Conservation (phyloP, 2,888 invertebrate genomes). For the Mantis religiosa region DNA sequence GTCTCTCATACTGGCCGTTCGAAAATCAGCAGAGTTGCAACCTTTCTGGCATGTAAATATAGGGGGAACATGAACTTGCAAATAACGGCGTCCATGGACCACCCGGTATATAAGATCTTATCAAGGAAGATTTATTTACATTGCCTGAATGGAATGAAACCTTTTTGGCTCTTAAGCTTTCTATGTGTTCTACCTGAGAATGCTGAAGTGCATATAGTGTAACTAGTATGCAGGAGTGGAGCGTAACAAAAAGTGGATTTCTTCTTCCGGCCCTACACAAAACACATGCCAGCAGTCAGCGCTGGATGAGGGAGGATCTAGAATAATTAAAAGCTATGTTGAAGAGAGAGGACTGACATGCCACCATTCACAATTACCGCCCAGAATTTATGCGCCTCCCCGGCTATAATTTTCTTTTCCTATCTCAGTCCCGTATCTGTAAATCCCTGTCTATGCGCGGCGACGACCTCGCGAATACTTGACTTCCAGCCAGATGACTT, state of each 20-base stretch:
- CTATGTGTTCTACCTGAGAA: neutral
- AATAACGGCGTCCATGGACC: no score
- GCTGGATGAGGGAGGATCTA: neutral
- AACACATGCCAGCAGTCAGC: neutral
- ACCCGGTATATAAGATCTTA: no score
- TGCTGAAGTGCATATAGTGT: neutral
- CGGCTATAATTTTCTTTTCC: conserved; percentile 7
- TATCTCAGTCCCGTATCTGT: neutral
- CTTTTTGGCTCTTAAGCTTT: no score
- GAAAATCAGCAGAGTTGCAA: no score
- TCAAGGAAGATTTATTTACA: no score
- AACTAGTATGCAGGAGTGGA: neutral
- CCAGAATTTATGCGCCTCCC: neutral
- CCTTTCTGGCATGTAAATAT: no score
- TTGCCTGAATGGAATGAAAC: no score
- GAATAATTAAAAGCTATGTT: conserved; percentile 3
- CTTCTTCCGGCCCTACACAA: neutral
- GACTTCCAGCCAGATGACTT: neutral
- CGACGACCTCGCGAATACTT: neutral
- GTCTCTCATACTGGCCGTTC: no score
- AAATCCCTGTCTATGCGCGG: neutral
- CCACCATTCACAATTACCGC: neutral
- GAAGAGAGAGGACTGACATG: neutral
- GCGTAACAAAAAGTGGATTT: neutral
- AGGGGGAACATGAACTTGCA: no score